Evolutionary conservation across 2,113 vertebrate species (phyloP), one percentile per base, ranked within the genome.

Genomic region (Calyptommatus sinebrachiatus): DNA sequence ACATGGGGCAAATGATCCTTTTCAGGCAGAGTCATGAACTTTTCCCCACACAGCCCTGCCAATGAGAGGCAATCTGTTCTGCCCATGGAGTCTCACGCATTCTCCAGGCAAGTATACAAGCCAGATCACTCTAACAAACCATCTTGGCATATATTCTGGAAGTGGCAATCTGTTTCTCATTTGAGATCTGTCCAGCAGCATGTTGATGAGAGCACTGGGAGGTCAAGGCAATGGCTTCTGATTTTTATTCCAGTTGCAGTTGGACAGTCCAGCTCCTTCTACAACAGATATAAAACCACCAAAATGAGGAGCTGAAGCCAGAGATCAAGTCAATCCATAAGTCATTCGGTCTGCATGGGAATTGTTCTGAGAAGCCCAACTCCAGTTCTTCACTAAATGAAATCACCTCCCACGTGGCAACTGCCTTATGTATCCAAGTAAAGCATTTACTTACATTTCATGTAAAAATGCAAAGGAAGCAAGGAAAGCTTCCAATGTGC

Each of bases 31-130:
- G 2, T 45, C 31, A 28, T 28, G 12, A 35, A 5, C 73, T 31
- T 48, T 77, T 12, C 6, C 78, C 41, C 21, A 62, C 0, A 1
- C 0, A 1, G 29, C 76, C 16, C 20, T 73, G 71, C 2, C 31
- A 41, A 77, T 20, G 3, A 0, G 16, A 26, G 61, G 5, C 31
- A 41, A 22, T 16, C 41, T 61, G 31, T 21, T 61, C 66, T 67
- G 31, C 66, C 69, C 73, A 45, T 0, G 2, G 75, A 28, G 7
- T 8, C 68, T 14, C 2, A 41, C 60, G 2, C 0, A 7, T 21
- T 71, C 12, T 84, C 28, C 48, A 78, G 63, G 14, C 41, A 81
- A 31, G 76, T 2, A 71, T 46, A 57, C 81, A 77, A 68, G 73
- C 73, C 69, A 80, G 67, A 10, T 48, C 78, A 76, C 5, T 28